Percentiles rank a stretch among this genome's conserved stretches.
phyloP scores from a whole-genome alignment of 2,113 vertebrate species.

The Anguilla rostrata region DNA sequence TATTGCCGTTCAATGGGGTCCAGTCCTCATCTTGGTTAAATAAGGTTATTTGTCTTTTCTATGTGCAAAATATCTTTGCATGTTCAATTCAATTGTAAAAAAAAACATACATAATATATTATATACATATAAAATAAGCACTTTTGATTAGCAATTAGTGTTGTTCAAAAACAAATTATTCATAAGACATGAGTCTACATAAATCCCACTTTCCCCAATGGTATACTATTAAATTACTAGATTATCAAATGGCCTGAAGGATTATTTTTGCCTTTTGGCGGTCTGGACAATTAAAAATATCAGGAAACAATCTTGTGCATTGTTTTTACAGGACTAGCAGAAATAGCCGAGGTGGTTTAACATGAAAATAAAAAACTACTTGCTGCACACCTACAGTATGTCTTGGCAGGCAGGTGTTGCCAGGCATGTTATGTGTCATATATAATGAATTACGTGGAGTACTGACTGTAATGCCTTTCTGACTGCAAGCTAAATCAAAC shows the following conservation, averaged over 20 bases:
- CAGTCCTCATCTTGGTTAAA: background rate
- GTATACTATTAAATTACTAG: background rate
- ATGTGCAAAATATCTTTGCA: too few relatives aligned
- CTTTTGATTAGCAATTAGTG: background rate
- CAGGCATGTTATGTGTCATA: background rate
- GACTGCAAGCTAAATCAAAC: background rate
- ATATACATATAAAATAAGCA: background rate
- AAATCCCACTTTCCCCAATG: background rate
- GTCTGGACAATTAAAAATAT: background rate
- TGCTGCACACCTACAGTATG: background rate
- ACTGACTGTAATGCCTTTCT: background rate
- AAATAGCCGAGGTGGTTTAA: too few relatives aligned
- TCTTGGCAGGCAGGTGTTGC: background rate
- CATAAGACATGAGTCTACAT: background rate
- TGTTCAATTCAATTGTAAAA: too few relatives aligned
- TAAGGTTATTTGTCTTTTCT: background rate
- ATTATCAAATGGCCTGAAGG: too few relatives aligned
- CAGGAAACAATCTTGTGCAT: background rate
- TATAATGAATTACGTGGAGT: background rate
- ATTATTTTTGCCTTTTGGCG: background rate
- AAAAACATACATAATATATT: too few relatives aligned
- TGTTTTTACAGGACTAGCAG: background rate
- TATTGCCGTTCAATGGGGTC: background rate
- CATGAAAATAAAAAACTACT: background rate
- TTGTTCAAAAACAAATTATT: background rate